Evolutionary conservation across 2,888 invertebrate species (phyloP).

Genomic region (Dolichopus griseipennis): DNA sequence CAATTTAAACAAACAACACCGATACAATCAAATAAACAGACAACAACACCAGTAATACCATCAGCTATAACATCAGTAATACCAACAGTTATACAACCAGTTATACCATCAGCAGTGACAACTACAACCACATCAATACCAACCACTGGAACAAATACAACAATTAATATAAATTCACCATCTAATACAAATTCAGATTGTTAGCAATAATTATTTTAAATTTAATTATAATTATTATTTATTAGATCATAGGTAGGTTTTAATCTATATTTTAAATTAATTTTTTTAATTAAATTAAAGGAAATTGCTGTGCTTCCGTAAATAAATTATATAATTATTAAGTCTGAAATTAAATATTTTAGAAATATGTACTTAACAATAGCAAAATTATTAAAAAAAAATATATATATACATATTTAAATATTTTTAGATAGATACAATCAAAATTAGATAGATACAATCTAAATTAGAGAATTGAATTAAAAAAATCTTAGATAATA

Average conservation of each 20-base stretch:
- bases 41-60: too few relatives aligned
- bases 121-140: background rate
- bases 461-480: too few relatives aligned
- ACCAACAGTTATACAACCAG: too few relatives aligned
- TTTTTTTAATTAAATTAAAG: background rate
- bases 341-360: background rate
- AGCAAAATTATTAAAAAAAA: too few relatives aligned
- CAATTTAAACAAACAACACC: background rate
- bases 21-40: background rate
- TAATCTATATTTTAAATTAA: background rate
- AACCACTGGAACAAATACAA: background rate
- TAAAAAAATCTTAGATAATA: too few relatives aligned
- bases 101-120: too few relatives aligned
- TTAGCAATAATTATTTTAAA: background rate
- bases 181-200: background rate
- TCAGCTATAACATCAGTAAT: too few relatives aligned
- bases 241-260: background rate
- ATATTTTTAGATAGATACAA: too few relatives aligned
- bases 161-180: background rate
- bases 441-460: too few relatives aligned
- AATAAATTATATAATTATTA: background rate
- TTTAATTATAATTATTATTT: background rate
- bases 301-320: background rate
- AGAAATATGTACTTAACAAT: too few relatives aligned
- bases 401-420: too few relatives aligned